These are phyloP conservation scores for Glaucopsyche alexis DNA, from an alignment of 2,888 invertebrate species.

Conservation along the genomic window DNA sequence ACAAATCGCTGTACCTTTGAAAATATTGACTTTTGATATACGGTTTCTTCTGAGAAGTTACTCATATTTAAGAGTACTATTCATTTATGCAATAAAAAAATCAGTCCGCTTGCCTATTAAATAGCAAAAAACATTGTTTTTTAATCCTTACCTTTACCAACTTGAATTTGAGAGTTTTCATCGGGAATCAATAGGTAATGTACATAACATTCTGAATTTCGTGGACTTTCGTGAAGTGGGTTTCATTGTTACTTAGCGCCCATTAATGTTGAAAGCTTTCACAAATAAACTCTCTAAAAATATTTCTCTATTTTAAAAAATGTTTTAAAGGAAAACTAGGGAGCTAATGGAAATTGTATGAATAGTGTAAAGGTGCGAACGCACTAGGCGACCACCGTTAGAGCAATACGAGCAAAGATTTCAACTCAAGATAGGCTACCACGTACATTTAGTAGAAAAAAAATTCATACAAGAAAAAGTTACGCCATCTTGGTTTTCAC, in stretches of 20 bases:
- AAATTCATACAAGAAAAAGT: too few species aligned
- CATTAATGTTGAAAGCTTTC: conserved; percentile 24
- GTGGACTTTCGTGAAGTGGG: conserved; percentile 1
- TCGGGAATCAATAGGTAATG: not conserved
- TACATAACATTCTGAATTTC: not conserved
- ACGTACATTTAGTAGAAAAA: too few species aligned
- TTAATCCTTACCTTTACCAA: not conserved
- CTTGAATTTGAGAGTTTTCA: not conserved
- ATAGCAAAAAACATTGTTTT: not conserved
- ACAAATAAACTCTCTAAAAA: conserved; percentile 24
- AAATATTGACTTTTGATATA: too few species aligned
- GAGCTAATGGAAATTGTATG: conserved; percentile 25
- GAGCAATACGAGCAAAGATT: not conserved
- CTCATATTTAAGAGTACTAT: too few species aligned
- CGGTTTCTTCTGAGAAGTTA: too few species aligned
- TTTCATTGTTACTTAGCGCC: conserved; percentile 19
- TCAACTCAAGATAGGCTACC: too few species aligned
- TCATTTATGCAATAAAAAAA: too few species aligned
- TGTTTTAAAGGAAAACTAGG: conserved; percentile 26
- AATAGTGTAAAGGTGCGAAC: conserved; percentile 22
- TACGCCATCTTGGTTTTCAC: too few species aligned
- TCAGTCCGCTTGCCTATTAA: too few species aligned
- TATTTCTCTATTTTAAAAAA: conserved; percentile 23
- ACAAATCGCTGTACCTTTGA: too few species aligned
- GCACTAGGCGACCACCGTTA: not conserved